Base-by-base conservation (phyloP, 1,140 invertebrate species). In the Idris sp. region DNA sequence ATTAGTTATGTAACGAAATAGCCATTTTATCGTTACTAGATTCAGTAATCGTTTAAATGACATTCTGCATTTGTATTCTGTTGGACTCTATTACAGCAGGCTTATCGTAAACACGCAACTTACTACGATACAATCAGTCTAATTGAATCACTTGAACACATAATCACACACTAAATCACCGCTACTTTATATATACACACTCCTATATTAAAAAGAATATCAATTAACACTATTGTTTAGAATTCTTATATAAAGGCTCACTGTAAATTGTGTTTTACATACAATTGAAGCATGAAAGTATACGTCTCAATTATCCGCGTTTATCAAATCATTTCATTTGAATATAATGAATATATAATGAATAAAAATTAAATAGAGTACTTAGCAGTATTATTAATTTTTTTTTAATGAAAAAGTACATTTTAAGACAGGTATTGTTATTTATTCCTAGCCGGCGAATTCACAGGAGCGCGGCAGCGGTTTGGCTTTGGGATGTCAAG, bases 401-500 rank as follows among this genome's bases (percentile, higher is more conserved):
- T n/a, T n/a, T n/a, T n/a, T n/a, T n/a, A n/a, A n/a, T n/a, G n/a
- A n/a, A n/a, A n/a, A n/a, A n/a, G n/a, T n/a, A n/a, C n/a, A n/a
- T n/a, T n/a, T n/a, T n/a, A n/a, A n/a, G n/a, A n/a, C n/a, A n/a
- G n/a, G n/a, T 54, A 36, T 53, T 56, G 31, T 82, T 78, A 82
- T 84, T 84, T 69, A 76, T 84, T 81, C 83, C 15, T 53, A 86
- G 86, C 86, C 85, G 85, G 83, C 84, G 79, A 86, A 83, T 79
- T 84, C 84, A 73, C 86, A 86, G 80, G 84, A 87, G 81, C 84
- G 83, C 77, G 82, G 84, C 76, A 86, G 84, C 83, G 84, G 84
- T 79, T 82, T 86, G 79, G 82, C 81, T 82, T 82, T 85, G 80
- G 82, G 84, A 65, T 87, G 81, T 80, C 82, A 84, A 81, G 83